Base-by-base conservation (phyloP, 2,888 invertebrate genomes). In the Erannis defoliaria region DNA sequence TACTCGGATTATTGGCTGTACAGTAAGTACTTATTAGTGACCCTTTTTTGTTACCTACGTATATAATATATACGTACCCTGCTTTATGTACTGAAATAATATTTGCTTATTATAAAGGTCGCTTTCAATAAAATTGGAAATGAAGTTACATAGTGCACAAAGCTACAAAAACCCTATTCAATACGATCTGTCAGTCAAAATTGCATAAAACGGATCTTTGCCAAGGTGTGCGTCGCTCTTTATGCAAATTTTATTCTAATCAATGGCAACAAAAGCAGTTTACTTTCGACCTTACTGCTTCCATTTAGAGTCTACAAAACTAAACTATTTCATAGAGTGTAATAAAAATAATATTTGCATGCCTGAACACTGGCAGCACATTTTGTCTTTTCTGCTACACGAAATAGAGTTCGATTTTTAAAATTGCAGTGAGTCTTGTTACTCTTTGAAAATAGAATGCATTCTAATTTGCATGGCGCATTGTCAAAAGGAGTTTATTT, bases 391-490 rank as follows among this genome's bases (percentile, higher is more conserved):
- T 81, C 72, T 62, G 26, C 3, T 26, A 1, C 46, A 59, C 8
- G n/a, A 18, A 37, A 75, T 83, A 89, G 73, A 73, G 85, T 76
- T 71, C 64, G 77, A 67, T 75, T 77, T 51, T 57, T 10, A 19
- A 45, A 51, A 40, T 21, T 18, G 29, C 29, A 42, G 23, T 1
- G 16, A 14, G 46, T 38, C 71, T 73, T 81, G 75, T 31, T 66
- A 63, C 76, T 29, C 82, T 85, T 66, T 64, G 50, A 54, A 54
- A 67, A 65, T 66, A 62, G 62, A 71, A 70, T 69, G 66, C 70
- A 69, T 78, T 81, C 90, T 92, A 92, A 93, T 93, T 93, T 93
- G 92, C 93, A 93, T 93, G 89, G 85, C 79, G 86, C 84, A 86
- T 92, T 92, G 90, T 91, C 77, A 86, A 87, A 85, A 81, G 77